phyloP scores from a whole-genome alignment of 2,113 vertebrate species.

The Alosa alosa region DNA sequence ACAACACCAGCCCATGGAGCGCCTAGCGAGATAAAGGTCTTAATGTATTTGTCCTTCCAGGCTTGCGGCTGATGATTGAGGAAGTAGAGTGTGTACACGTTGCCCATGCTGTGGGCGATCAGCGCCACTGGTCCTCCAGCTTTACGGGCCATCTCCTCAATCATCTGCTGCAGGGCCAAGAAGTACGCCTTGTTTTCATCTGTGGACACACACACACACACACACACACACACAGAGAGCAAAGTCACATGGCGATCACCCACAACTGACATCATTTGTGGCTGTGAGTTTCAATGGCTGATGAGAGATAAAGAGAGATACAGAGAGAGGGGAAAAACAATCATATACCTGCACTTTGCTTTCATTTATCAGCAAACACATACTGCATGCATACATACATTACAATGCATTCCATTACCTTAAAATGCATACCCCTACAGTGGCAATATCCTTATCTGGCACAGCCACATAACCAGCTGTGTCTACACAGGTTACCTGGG shows the following conservation, averaged over 20 bases:
- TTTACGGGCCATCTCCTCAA: slow-evolving; percentile 85
- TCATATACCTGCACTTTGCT: background rate
- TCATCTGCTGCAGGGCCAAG: slow-evolving; percentile 83
- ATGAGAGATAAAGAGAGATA: no score
- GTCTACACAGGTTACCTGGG: background rate
- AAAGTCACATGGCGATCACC: background rate
- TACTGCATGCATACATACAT: background rate
- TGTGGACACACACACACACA: slow-evolving; percentile 51
- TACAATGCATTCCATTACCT: background rate
- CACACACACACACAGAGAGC: background rate
- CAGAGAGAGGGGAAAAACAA: background rate
- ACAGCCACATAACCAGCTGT: background rate
- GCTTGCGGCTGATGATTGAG: slow-evolving; percentile 88
- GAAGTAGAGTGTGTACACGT: slow-evolving; percentile 95
- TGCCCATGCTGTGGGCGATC: slow-evolving; percentile 97
- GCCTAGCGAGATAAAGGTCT: slow-evolving; percentile 82
- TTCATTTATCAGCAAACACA: background rate
- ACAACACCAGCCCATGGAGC: slow-evolving; percentile 93
- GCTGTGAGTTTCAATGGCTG: no score
- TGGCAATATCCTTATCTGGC: background rate
- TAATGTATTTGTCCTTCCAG: slow-evolving; percentile 94
- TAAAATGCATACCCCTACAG: background rate
- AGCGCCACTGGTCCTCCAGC: slow-evolving; percentile 85
- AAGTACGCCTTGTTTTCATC: slow-evolving; percentile 93
- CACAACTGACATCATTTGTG: no score